Evolutionary conservation across 2,113 vertebrate species (phyloP).

Genomic region (Hemicordylus capensis): DNA sequence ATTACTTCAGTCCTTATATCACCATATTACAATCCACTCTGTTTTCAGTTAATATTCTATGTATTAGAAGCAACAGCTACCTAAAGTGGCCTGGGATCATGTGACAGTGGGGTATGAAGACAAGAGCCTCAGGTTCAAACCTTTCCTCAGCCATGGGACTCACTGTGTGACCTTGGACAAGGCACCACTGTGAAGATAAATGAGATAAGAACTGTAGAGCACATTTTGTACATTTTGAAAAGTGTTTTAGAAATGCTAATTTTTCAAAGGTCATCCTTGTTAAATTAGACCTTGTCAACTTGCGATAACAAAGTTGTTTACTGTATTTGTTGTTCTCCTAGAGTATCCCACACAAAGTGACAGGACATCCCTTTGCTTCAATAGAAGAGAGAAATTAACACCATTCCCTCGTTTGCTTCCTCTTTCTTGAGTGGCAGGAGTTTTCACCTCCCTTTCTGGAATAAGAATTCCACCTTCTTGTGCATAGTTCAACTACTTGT

Average conservation of each 20-base stretch:
- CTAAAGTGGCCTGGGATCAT: background rate
- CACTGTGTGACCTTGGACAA: background rate
- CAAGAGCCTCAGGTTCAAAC: background rate
- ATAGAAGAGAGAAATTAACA: background rate
- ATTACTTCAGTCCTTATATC: too few relatives aligned
- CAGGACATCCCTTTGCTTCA: background rate
- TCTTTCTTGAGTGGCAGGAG: background rate
- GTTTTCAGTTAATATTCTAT: conserved; percentile 38
- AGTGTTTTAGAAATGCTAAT: background rate
- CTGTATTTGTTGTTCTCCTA: background rate
- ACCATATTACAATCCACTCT: background rate
- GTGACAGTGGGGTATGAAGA: background rate
- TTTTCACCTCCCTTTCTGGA: too few relatives aligned
- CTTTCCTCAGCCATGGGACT: background rate
- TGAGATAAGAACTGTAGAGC: background rate
- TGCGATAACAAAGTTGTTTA: conserved; percentile 12
- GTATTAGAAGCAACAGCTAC: conserved; percentile 35
- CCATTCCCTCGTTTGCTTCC: background rate
- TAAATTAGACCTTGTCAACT: conserved; percentile 42
- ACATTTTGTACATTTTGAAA: background rate
- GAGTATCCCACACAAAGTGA: background rate
- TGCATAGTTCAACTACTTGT: background rate
- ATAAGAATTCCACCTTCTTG: too few relatives aligned
- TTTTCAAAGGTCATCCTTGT: conserved; percentile 3
- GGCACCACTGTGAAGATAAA: background rate